Evolutionary conservation across 2,888 invertebrate species (phyloP), one percentile per base, ranked within the genome.

Genomic region (Callosobruchus maculatus): DNA sequence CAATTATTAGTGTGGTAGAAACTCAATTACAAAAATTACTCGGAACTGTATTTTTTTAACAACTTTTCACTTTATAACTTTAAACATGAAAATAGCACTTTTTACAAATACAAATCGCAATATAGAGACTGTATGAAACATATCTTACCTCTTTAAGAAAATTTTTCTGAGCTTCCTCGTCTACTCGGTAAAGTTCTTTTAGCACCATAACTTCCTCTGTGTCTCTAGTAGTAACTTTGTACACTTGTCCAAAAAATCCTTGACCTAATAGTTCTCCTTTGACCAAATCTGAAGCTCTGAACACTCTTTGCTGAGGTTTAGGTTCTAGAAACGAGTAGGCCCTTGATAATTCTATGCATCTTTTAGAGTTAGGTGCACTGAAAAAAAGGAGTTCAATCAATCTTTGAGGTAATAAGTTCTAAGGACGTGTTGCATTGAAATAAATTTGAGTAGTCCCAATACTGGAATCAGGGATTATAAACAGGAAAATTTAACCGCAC

Each of bases 191-290:
- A 74, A 98, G 89, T 85, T 98, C 97, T 84, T 98, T 98, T 68
- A 98, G 91, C 80, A 98, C 97, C 97, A 98, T 97, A 70, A 97
- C 94, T 88, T 98, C 97, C 78, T 93, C 93, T 0, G 97, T 97
- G 80, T 94, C 93, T 72, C 94, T 92, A 85, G 97, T 97, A 0
- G 96, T 97, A 74, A 97, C 97, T 88, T 96, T 94, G 87, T 92
- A 95, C 75, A 95, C 96, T 86, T 97, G 95, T 0, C 98, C 98
- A 87, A 97, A 98, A 88, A 97, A 98, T 0, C 98, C 98, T 82
- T 95, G 94, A 2, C 97, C 97, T 20, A 97, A 88, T 4, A 97
- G 89, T 85, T 97, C 97, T 67, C 97, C 97, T 88, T 94, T 89
- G 21, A 97, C 92, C 72, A 98, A 88, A 88, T 98, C 98, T 22